Percentiles rank a stretch among this genome's conserved stretches.
phyloP scores from a whole-genome alignment of 1,140 invertebrate species.

The Probaryconus sp. region DNA sequence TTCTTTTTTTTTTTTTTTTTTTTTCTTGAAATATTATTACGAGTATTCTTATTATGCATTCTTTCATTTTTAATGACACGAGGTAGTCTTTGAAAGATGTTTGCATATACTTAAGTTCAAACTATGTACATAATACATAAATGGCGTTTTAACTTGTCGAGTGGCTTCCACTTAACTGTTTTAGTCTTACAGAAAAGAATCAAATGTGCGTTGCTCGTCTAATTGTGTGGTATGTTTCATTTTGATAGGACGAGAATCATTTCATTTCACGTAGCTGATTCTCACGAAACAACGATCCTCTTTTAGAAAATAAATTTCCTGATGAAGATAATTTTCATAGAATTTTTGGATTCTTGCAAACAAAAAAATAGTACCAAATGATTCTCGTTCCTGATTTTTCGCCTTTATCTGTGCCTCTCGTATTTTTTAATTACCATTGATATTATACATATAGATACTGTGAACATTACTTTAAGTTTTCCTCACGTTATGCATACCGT shows the following conservation, averaged over 20 bases:
- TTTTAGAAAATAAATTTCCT: not conserved
- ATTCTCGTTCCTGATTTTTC: no score
- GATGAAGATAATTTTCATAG: no score
- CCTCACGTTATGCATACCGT: no score
- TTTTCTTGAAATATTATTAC: no score
- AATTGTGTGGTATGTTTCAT: conserved; percentile 41
- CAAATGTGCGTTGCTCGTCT: conserved; percentile 43
- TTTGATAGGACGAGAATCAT: conserved; percentile 5
- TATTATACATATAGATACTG: no score
- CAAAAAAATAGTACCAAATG: no score
- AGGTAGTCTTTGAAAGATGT: conserved; percentile 18
- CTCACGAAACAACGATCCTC: conserved; percentile 8
- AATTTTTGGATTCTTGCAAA: no score
- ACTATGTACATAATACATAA: conserved; percentile 51
- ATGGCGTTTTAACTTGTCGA: conserved; percentile 44
- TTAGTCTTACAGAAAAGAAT: conserved; percentile 20
- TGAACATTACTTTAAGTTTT: conserved; percentile 21
- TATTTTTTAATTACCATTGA: no score
- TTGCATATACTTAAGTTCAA: conserved; percentile 21
- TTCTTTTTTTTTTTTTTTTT: no score
- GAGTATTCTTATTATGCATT: not conserved
- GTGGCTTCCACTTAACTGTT: conserved; percentile 51
- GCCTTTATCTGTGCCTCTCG: no score
- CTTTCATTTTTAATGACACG: not conserved
- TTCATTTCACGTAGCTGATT: not conserved